Base-by-base conservation (phyloP, 2,888 invertebrate species). In the Minunthozetes semirufus region DNA sequence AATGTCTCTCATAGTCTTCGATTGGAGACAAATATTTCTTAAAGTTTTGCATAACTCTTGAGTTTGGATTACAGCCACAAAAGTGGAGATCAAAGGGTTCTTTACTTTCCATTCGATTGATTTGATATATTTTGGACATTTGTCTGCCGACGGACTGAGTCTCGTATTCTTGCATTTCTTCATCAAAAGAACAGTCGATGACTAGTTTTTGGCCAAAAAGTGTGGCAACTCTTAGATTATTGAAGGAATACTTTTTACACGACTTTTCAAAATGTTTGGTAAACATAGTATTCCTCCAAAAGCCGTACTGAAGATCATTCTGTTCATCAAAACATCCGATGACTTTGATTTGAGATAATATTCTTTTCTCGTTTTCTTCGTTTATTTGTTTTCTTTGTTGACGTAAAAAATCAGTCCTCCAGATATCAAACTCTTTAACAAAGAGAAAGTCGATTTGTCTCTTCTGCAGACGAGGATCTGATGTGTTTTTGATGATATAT, bases 81-180 rank as follows among this genome's bases (percentile, higher is more conserved):
- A 50, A 74, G 29, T 71, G 22, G 17, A 75, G n/a, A 46, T 61
- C 38, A 50, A 75, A 75, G 19, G 71, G 75, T n/a, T 75, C 56
- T 22, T 0, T 1, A 15, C n/a, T 66, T 42, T 19, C 9, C 8
- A 22, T 25, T 17, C 71, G 27, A 72, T 75, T 75, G 0, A 15
- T n/a, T 19, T 70, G 70, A 27, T 75, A 75, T 27, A 75, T 75
- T 13, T 11, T 0, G 13, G 71, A 11, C 59, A 71, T 56, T 72
- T 75, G 75, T 56, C 75, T 15, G 27, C 50, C 75, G 17, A 33
- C 53, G n/a, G 71, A 71, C 15, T 70, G 17, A n/a, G 22, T 71
- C 29, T 75, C 75, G 38, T 75, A 71, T 17, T 75, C 71, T 27
- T 70, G 70, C 75, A 75, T 75, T 22, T 50, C 53, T 1, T 50